Percentiles rank a stretch among this genome's conserved stretches.
Evolutionary conservation across 2,797 vertebrate genomes (phyloP).

Genomic region (Muscicapa comitata): DNA sequence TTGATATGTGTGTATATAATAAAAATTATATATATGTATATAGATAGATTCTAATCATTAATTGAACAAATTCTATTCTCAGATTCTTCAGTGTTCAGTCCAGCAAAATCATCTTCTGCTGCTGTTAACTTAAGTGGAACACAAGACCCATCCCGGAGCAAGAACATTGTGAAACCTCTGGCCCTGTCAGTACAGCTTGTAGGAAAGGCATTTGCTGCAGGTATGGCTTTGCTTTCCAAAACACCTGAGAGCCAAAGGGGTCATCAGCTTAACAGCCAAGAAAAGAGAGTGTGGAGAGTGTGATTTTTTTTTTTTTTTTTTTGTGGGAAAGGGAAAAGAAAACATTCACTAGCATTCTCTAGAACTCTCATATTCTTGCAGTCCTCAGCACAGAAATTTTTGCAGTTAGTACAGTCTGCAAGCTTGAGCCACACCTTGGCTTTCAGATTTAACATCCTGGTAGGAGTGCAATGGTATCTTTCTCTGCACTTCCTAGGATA

Average conservation of each 20-base stretch:
- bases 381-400: background rate
- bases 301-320: background rate
- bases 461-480: background rate
- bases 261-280: background rate
- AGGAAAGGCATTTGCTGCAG: slow-evolving; percentile 88
- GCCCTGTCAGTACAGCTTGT: slow-evolving; percentile 81
- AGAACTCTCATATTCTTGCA: background rate
- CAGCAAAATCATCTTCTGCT: slow-evolving; percentile 76
- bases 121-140: slow-evolving; percentile 83
- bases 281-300: background rate
- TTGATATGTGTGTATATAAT: background rate
- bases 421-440: background rate
- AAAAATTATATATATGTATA: background rate
- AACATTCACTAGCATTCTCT: background rate
- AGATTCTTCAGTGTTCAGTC: slow-evolving; percentile 86
- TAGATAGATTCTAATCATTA: background rate
- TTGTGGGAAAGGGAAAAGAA: background rate
- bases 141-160: slow-evolving; percentile 84
- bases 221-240: slow-evolving; percentile 72
- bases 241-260: background rate
- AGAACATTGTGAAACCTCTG: slow-evolving; percentile 87
- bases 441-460: background rate
- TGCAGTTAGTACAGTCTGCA: background rate
- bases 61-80: slow-evolving; percentile 57
- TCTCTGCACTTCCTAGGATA: background rate